Conservation (phyloP, 2,797 vertebrate genomes). For the Xenops minutus region DNA sequence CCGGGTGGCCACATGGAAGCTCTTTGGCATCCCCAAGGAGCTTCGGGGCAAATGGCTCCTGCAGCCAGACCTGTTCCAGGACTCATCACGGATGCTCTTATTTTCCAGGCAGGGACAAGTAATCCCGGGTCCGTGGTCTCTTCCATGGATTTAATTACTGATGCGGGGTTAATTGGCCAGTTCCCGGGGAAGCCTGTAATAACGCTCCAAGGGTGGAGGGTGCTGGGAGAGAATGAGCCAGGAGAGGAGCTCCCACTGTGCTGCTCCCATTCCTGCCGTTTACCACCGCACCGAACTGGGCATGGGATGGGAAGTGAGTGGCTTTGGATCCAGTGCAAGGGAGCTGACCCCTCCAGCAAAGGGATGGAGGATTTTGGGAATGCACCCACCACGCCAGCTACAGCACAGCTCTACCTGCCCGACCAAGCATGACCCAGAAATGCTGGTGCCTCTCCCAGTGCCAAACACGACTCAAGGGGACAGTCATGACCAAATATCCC, state of each 20-base stretch:
- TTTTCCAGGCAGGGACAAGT: conserved; percentile 38
- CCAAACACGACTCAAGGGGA: neutral
- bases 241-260: neutral
- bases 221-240: neutral
- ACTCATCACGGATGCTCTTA: conserved; percentile 19
- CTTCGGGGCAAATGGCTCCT: conserved; percentile 25
- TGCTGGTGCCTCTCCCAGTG: neutral
- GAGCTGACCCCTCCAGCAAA: neutral
- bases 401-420: neutral
- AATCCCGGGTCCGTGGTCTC: neutral
- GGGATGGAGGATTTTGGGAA: neutral
- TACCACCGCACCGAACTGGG: rapidly evolving
- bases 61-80: conserved; percentile 46
- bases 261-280: neutral
- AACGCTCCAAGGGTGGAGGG: neutral
- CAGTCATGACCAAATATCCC: neutral
- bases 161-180: conserved; percentile 31
- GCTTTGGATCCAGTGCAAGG: rapidly evolving
- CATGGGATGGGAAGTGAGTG: rapidly evolving
- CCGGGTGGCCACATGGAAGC: neutral
- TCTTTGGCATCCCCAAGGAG: neutral
- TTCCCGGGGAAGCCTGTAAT: conserved; percentile 29
- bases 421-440: neutral
- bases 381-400: rapidly evolving
- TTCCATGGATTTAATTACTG: conserved; percentile 34